phyloP scores from a whole-genome alignment of 2,888 invertebrate species.

The Beris morrisii region DNA sequence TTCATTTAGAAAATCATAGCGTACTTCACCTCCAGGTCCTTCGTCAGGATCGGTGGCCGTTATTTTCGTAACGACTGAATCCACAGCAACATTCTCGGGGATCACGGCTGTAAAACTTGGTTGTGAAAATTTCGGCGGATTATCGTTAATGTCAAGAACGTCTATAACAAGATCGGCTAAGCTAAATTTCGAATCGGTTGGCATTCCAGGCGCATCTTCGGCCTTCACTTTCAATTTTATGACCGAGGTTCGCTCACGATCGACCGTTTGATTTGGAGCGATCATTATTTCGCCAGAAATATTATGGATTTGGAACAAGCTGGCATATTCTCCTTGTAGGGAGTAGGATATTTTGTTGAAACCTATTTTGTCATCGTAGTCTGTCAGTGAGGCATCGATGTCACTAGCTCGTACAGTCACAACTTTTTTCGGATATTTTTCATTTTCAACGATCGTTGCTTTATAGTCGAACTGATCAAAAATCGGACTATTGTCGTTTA shows the following conservation, averaged over 20 bases:
- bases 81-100: slow-evolving; percentile 71
- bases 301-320: slow-evolving; percentile 71
- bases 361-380: slow-evolving; percentile 61
- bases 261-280: slow-evolving; percentile 67
- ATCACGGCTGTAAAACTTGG: slow-evolving; percentile 70
- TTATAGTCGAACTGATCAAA: slow-evolving; percentile 72
- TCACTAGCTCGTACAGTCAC: slow-evolving; percentile 72
- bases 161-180: slow-evolving; percentile 67
- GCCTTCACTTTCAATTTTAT: slow-evolving; percentile 73
- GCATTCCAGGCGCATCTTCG: slow-evolving; percentile 72
- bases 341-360: slow-evolving; percentile 73
- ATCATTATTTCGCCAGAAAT: slow-evolving; percentile 69
- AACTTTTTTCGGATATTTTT: slow-evolving; percentile 67
- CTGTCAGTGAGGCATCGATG: slow-evolving; percentile 64
- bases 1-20: slow-evolving; percentile 72
- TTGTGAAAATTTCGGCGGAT: slow-evolving; percentile 69
- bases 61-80: slow-evolving; percentile 68
- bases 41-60: slow-evolving; percentile 77
- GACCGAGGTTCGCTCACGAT: slow-evolving; percentile 71
- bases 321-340: slow-evolving; percentile 72
- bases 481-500: slow-evolving; percentile 76
- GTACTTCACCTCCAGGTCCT: slow-evolving; percentile 70
- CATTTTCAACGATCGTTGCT: slow-evolving; percentile 71
- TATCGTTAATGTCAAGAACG: slow-evolving; percentile 78
- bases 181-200: slow-evolving; percentile 66